A percentile compares a stretch with the other conserved stretches of the same genome.
Conservation (phyloP, 2,888 invertebrate species). For the Maniola hyperantus region DNA sequence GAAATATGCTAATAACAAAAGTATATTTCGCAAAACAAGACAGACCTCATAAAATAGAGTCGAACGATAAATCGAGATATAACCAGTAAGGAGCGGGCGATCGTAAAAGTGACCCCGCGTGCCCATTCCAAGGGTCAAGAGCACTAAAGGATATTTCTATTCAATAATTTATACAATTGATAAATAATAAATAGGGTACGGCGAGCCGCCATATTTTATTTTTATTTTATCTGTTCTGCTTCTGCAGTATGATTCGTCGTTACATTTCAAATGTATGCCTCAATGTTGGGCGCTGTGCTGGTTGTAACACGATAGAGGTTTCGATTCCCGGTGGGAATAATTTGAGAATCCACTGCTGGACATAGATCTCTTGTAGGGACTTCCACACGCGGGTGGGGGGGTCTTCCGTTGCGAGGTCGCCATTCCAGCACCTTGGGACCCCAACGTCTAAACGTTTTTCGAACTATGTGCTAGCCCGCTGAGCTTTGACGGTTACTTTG, state of each 20-base stretch:
- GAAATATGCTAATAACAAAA: background rate
- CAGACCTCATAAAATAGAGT: constrained; percentile 11
- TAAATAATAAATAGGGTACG: constrained; percentile 73
- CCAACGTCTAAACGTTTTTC: too few relatives aligned
- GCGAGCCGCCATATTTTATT: constrained; percentile 55
- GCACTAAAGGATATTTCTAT: constrained; percentile 52
- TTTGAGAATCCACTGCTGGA: too few relatives aligned
- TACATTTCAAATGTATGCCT: constrained; percentile 28
- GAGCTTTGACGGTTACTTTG: too few relatives aligned
- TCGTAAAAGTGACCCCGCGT: constrained; percentile 42
- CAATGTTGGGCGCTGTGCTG: too few relatives aligned
- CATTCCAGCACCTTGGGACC: too few relatives aligned
- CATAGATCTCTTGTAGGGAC: too few relatives aligned
- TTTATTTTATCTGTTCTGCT: constrained; percentile 48
- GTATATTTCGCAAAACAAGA: background rate
- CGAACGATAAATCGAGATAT: constrained; percentile 32
- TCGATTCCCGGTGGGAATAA: too few relatives aligned
- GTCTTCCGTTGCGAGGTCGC: too few relatives aligned
- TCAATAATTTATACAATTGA: constrained; percentile 81
- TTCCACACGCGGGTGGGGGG: too few relatives aligned
- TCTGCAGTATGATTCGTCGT: constrained; percentile 25
- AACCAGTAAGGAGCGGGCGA: constrained; percentile 19
- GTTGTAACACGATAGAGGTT: too few relatives aligned
- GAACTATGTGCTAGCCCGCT: too few relatives aligned
- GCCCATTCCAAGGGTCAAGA: constrained; percentile 46